Conservation (phyloP, 2,797 vertebrate genomes). For the Oreochromis grahami region DNA sequence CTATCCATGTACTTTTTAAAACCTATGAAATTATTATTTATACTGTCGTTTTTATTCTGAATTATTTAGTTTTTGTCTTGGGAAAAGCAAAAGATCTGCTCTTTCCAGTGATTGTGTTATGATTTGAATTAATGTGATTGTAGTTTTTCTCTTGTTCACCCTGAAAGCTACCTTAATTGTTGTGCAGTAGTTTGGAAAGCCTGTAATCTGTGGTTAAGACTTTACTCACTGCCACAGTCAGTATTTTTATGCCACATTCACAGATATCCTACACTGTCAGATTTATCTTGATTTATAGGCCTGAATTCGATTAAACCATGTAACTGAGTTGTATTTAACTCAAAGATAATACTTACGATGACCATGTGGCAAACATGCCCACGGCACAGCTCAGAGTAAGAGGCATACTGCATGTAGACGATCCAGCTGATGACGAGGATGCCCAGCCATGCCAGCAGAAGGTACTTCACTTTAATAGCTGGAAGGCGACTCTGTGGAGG, state of each 20-base stretch:
- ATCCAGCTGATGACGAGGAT: conserved; percentile 93
- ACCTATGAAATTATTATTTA: background rate
- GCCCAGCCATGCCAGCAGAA: conserved; percentile 91
- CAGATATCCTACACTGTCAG: background rate
- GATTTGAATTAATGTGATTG: background rate
- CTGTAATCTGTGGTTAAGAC: background rate
- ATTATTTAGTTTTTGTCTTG: background rate
- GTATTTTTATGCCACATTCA: background rate
- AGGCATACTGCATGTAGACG: conserved; percentile 91
- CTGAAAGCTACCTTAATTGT: background rate
- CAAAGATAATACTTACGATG: conserved; percentile 74
- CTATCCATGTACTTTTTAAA: background rate
- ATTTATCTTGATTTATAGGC: background rate
- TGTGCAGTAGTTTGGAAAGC: background rate
- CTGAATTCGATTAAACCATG: background rate
- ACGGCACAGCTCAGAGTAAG: conserved; percentile 91
- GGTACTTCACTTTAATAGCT: conserved; percentile 91
- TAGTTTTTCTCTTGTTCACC: background rate
- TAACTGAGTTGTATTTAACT: background rate
- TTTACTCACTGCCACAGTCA: background rate
- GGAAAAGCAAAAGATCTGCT: background rate
- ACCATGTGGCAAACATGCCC: conserved; percentile 90
- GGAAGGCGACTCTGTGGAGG: conserved; percentile 84
- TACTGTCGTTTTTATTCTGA: background rate
- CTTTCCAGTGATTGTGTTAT: background rate